Conservation (phyloP, 2,888 invertebrate genomes). For the Drosophila melanocephala region DNA sequence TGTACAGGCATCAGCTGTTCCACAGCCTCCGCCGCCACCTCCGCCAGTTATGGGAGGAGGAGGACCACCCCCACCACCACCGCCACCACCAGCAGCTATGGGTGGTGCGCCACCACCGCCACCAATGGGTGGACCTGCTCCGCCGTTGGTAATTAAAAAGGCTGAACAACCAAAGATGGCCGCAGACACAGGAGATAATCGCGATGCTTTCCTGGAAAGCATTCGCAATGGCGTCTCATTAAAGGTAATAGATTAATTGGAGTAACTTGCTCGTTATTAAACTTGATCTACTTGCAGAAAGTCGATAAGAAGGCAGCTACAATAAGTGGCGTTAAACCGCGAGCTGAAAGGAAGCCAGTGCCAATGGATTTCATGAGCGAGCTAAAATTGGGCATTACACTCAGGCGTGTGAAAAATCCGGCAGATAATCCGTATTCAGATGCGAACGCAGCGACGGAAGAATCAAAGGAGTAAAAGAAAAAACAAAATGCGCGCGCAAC, state of each 20-base stretch:
- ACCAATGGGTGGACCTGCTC: slow-evolving; percentile 14
- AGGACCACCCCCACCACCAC: neutral
- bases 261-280: neutral
- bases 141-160: slow-evolving; percentile 37
- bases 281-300: slow-evolving; percentile 63
- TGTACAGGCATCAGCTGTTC: neutral
- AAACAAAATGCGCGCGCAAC: slow-evolving; percentile 9
- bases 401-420: slow-evolving; percentile 68
- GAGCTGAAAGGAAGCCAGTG: slow-evolving; percentile 71
- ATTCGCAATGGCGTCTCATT: slow-evolving; percentile 75
- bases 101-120: slow-evolving; percentile 47
- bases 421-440: slow-evolving; percentile 72
- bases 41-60: neutral
- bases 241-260: slow-evolving; percentile 60
- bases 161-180: slow-evolving; percentile 33
- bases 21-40: neutral
- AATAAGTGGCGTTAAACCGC: slow-evolving; percentile 73
- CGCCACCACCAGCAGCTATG: slow-evolving; percentile 51
- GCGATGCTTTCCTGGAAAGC: slow-evolving; percentile 76
- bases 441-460: slow-evolving; percentile 57
- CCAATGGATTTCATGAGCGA: slow-evolving; percentile 74
- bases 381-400: slow-evolving; percentile 73
- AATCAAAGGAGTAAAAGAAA: slow-evolving; percentile 66
- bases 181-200: slow-evolving; percentile 40
- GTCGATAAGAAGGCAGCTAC: slow-evolving; percentile 77